Percentiles rank a stretch among this genome's conserved stretches.
Evolutionary conservation across 2,113 vertebrate species (phyloP).

Genomic region (Heterochromis multidens): DNA sequence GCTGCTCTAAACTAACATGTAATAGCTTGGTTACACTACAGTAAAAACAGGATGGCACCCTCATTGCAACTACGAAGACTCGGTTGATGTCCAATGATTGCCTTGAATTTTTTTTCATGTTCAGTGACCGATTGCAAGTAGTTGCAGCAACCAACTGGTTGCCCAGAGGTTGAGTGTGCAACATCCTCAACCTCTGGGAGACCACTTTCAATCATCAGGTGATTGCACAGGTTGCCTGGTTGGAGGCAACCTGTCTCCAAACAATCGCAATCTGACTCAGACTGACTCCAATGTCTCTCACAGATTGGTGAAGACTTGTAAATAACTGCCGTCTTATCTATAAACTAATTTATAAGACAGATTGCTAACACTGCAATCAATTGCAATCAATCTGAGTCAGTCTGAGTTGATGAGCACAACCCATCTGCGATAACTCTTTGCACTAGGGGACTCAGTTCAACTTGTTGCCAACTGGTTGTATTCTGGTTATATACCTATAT

Average conservation of each 20-base stretch:
- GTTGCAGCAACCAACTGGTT: no score
- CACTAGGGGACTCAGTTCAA: neutral
- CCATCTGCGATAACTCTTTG: neutral
- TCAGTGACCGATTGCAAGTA: no score
- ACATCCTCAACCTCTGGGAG: no score
- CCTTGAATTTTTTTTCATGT: no score
- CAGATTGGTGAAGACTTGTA: no score
- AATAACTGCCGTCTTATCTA: neutral
- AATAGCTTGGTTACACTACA: no score
- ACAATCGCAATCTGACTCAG: neutral
- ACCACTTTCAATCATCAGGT: neutral
- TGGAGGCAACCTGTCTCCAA: neutral
- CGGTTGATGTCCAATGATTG: no score
- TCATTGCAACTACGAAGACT: no score
- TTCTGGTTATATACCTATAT: neutral
- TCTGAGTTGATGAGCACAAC: neutral
- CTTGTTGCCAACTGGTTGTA: neutral
- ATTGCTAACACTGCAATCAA: neutral
- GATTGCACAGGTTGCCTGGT: neutral
- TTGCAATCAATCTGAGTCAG: neutral
- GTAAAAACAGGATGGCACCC: no score
- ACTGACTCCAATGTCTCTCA: no score
- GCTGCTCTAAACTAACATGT: no score
- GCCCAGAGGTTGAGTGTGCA: no score
- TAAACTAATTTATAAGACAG: fast-evolving